Evolutionary conservation across 2,113 vertebrate genomes (phyloP), one percentile per base, ranked within the genome.

Genomic region (Axis porcinus): DNA sequence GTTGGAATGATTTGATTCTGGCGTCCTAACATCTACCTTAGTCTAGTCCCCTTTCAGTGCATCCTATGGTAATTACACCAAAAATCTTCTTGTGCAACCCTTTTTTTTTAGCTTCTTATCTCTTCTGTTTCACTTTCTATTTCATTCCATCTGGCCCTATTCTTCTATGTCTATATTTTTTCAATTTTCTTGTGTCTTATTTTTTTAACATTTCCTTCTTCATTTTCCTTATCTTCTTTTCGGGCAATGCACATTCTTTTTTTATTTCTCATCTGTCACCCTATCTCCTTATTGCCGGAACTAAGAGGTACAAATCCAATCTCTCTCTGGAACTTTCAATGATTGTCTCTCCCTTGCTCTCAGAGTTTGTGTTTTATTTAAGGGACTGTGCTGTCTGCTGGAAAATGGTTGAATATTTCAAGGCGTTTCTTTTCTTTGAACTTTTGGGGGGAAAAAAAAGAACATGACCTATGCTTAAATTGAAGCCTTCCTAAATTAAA

Each of bases 241-340:
- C 78, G 58, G 28, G 64, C 84, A 92, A 12, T 94, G 57, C 11
- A 79, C 40, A 96, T 95, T 89, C 89, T 95, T 90, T 43, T 50
- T 91, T 87, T 85, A 84, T 95, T 97, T 96, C 92, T 95, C 83
- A 93, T 95, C 93, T 97, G 94, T 93, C 91, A 47, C 47, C 55
- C n/a, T 94, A 15, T 96, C 54, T 97, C 60, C 83, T 95, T 95
- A 1, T 74, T 95, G 62, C 57, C 78, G 97, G 97, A 97, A 96
- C 88, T 96, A 27, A 93, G 94, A 96, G 52, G 94, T 89, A 67
- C 89, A 91, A 91, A 81, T 74, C 88, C 67, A 84, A 0, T 89
- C 60, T 96, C n/a, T 87, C 36, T 95, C 60, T 28, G 8, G 86
- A 89, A 81, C 67, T 83, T 97, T 83, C 85, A n/a, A 0, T 81